phyloP scores from a whole-genome alignment of 2,888 invertebrate genomes.

The Elegia similella region DNA sequence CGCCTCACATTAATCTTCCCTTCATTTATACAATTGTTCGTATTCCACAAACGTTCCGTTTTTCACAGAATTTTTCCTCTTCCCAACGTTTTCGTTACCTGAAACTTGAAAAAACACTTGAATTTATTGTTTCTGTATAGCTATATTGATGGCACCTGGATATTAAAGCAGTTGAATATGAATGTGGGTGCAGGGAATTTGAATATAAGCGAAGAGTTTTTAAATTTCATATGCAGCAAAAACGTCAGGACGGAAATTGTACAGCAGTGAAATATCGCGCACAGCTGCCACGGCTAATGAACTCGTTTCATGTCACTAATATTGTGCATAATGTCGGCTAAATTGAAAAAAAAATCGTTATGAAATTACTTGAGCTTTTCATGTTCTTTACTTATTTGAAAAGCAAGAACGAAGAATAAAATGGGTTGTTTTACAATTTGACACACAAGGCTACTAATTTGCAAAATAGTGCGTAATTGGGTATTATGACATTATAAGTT shows the following conservation, averaged over 20 bases:
- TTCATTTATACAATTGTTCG: slow-evolving; percentile 52
- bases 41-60: slow-evolving; percentile 35
- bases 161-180: slow-evolving; percentile 9
- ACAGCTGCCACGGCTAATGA: slow-evolving; percentile 69
- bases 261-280: slow-evolving; percentile 62
- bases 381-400: neutral
- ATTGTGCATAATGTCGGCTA: slow-evolving; percentile 55
- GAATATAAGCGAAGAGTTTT: slow-evolving; percentile 43
- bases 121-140: slow-evolving; percentile 20
- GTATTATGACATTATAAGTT: too few species aligned
- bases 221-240: slow-evolving; percentile 58
- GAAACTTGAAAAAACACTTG: slow-evolving; percentile 5
- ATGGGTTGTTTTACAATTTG: neutral
- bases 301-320: slow-evolving; percentile 68
- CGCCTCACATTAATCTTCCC: slow-evolving; percentile 63
- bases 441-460: neutral
- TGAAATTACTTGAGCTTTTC: slow-evolving; percentile 18
- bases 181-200: slow-evolving; percentile 24
- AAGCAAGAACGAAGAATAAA: neutral
- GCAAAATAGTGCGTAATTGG: too few species aligned
- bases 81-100: slow-evolving; percentile 18
- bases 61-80: slow-evolving; percentile 32
- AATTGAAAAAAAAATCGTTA: slow-evolving; percentile 40
- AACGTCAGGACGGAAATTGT: slow-evolving; percentile 61
- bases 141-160: slow-evolving; percentile 13